phyloP scores from a whole-genome alignment of 2,797 vertebrate species.

The Ciconia nigra region DNA sequence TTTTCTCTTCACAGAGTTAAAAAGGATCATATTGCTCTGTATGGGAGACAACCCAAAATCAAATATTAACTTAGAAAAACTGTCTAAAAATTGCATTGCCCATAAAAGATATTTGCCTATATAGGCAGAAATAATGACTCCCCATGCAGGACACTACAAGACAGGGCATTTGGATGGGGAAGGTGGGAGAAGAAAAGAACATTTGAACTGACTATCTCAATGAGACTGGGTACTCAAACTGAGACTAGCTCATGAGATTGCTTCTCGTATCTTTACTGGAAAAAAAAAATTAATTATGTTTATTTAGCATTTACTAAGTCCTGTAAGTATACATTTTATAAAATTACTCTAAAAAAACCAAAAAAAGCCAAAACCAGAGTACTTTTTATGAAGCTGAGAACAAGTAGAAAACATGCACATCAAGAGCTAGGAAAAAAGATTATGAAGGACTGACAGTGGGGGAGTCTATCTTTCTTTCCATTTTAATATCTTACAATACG shows the following conservation, averaged over 20 bases:
- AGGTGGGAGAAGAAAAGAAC: neutral
- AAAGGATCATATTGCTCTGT: neutral
- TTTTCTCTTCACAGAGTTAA: neutral
- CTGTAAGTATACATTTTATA: neutral
- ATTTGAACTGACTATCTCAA: neutral
- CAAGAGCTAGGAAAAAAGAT: neutral
- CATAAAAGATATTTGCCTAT: neutral
- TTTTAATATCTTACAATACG: neutral
- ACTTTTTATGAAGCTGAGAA: neutral
- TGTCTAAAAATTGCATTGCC: neutral
- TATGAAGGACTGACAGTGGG: constrained; percentile 15
- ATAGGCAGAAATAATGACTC: neutral
- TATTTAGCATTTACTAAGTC: neutral
- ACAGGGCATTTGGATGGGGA: neutral
- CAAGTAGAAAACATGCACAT: neutral
- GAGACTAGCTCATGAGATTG: neutral
- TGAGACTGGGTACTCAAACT: neutral
- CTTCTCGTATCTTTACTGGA: neutral
- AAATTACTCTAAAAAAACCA: neutral
- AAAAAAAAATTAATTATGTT: neutral
- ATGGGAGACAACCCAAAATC: neutral
- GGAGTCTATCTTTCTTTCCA: constrained; percentile 24
- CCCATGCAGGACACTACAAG: neutral
- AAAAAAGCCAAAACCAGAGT: neutral
- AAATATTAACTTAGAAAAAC: neutral